phyloP scores from a whole-genome alignment of 2,888 invertebrate species.

The Neoitamus cyanurus region DNA sequence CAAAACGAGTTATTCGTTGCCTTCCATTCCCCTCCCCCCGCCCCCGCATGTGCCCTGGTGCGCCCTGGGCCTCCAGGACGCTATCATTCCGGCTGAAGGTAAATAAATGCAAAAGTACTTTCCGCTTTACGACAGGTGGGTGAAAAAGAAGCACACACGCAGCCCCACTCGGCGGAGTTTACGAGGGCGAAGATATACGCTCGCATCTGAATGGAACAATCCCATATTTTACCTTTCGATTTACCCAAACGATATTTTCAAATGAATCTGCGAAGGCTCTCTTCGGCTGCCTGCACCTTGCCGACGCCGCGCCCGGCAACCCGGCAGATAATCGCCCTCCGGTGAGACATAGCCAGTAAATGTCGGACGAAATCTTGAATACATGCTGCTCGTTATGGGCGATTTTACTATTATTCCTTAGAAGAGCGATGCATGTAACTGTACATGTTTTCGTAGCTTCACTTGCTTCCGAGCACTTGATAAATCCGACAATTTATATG shows the following conservation, averaged over 20 bases:
- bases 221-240: slow-evolving; percentile 42
- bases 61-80: slow-evolving; percentile 1
- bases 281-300: neutral
- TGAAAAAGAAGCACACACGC: neutral
- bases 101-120: slow-evolving; percentile 28
- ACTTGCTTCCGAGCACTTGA: slow-evolving; percentile 18
- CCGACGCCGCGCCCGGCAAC: neutral
- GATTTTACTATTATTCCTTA: slow-evolving; percentile 30
- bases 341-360: slow-evolving; percentile 40
- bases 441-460: slow-evolving; percentile 27
- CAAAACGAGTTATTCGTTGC: slow-evolving; percentile 28
- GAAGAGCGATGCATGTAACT: neutral
- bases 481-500: slow-evolving; percentile 36
- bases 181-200: slow-evolving; percentile 18
- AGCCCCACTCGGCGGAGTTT: neutral
- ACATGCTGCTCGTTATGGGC: slow-evolving; percentile 31
- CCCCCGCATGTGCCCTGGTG: neutral
- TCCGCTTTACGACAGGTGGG: slow-evolving; percentile 14
- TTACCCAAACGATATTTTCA: slow-evolving; percentile 38
- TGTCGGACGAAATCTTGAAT: slow-evolving; percentile 39
- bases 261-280: slow-evolving; percentile 5
- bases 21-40: neutral
- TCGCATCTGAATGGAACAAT: slow-evolving; percentile 29
- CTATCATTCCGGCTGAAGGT: neutral
- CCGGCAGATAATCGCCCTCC: slow-evolving; percentile 29